Evolutionary conservation across 2,113 vertebrate species (phyloP), one percentile per base, ranked within the genome.

Genomic region (Melanostigma gelatinosum): DNA sequence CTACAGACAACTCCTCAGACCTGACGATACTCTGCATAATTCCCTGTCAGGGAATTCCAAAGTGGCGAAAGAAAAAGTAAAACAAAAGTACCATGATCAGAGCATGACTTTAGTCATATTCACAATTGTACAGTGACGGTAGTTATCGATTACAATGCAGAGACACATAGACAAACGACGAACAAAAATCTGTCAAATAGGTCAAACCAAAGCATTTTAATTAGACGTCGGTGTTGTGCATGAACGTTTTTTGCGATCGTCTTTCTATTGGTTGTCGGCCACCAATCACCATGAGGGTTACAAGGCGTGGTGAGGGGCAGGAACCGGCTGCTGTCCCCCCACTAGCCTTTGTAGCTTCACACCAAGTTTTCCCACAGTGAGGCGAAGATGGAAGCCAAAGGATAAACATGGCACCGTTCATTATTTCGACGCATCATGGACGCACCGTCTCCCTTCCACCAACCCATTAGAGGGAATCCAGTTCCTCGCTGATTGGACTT

Each of bases 381-480:
- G 8, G 57, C 11, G 58, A 85, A 79, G 64, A 87, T 90, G 89
- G 89, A 86, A 36, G 18, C 82, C 1, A 44, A 61, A 8, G 75
- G 84, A 61, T 12, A 52, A 83, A 67, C 46, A 84, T 75, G 88
- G 80, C 38, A 58, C 38, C 48, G 9, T 79, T 38, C 2, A 24
- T 54, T 60, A 40, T 50, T 65, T 65, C 22, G 48, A 1, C 16
- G 36, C 10, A 32, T 7, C 36, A 54, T 60, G 78, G 66, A 36
- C 8, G 7, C 18, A 7, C 20, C 4, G 0, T 29, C 36, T 20
- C 3, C 24, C 6, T 12, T 8, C 29, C 15, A 12, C 9, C 62
- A 65, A 66, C 6, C 5, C 7, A 9, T 6, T 5, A 44, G 9
- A 46, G 44, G 52, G 12, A 44, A 18, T 40, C 0, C 6, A 32